These are phyloP conservation scores for Marasmarcha lunaedactyla DNA, from an alignment of 2,888 invertebrate genomes.

Conservation along the genomic window DNA sequence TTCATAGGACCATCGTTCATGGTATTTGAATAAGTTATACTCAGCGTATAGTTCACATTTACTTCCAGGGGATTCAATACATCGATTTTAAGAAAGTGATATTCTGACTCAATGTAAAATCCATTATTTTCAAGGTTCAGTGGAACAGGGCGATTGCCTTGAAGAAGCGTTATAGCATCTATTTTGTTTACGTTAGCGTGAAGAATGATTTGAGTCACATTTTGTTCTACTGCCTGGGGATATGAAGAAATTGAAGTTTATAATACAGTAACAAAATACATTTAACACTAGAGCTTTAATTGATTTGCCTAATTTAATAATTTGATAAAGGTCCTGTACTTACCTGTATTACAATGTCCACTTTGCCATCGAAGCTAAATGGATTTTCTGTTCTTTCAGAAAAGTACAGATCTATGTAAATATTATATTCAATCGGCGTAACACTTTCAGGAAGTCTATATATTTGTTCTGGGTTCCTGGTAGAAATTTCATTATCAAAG, in stretches of 20 bases:
- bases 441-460: slow-evolving; percentile 48
- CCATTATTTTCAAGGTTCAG: slow-evolving; percentile 17
- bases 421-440: slow-evolving; percentile 47
- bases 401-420: slow-evolving; percentile 48
- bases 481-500: slow-evolving; percentile 12
- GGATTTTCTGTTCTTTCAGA: slow-evolving; percentile 38
- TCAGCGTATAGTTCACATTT: slow-evolving; percentile 42
- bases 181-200: slow-evolving; percentile 59
- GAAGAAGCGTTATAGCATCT: slow-evolving; percentile 19
- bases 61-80: slow-evolving; percentile 27
- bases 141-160: slow-evolving; percentile 18
- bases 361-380: slow-evolving; percentile 46
- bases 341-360: slow-evolving; percentile 42
- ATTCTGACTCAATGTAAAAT: slow-evolving; percentile 33
- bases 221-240: slow-evolving; percentile 35
- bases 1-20: slow-evolving; percentile 65
- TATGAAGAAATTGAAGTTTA: neutral
- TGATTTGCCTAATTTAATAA: too few species aligned
- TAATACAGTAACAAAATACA: too few species aligned
- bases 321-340: slow-evolving; percentile 7
- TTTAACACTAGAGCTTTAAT: too few species aligned
- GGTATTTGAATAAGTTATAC: slow-evolving; percentile 51
- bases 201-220: slow-evolving; percentile 46
- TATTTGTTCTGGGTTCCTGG: slow-evolving; percentile 24
- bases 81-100: slow-evolving; percentile 51